These are phyloP conservation scores for Acanthornis magna DNA, from an alignment of 2,797 vertebrate species.

Conservation along the genomic window DNA sequence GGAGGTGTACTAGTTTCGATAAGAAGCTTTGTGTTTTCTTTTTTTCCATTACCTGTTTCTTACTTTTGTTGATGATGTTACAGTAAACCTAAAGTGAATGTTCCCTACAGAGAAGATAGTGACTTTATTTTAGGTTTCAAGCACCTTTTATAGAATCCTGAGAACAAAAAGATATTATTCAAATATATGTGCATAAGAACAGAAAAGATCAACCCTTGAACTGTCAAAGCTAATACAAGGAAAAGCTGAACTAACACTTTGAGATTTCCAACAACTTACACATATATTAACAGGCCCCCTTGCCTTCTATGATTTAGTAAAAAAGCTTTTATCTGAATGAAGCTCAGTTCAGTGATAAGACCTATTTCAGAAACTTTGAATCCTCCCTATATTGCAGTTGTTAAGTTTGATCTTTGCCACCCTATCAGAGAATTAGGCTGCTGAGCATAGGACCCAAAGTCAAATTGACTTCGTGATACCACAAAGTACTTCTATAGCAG, in stretches of 20 bases:
- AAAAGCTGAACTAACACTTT: background rate
- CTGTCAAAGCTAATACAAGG: background rate
- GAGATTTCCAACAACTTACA: background rate
- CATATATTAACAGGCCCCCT: background rate
- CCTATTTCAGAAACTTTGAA: background rate
- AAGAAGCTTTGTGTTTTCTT: background rate
- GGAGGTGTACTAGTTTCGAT: background rate
- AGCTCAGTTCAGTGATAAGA: background rate
- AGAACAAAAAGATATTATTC: background rate
- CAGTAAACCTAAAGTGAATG: background rate
- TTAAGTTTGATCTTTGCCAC: background rate
- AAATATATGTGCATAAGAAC: background rate
- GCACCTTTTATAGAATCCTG: background rate
- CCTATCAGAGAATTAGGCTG: background rate
- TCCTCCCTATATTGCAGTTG: background rate
- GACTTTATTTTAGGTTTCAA: background rate
- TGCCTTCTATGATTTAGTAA: background rate
- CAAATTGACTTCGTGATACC: background rate
- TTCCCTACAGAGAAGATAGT: background rate
- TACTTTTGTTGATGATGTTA: background rate
- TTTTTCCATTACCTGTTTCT: background rate
- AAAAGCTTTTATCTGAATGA: background rate
- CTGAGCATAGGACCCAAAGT: background rate
- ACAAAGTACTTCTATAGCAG: background rate
- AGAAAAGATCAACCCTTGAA: background rate